A percentile compares a stretch with the other conserved stretches of the same genome.
phyloP scores from a whole-genome alignment of 2,797 vertebrate species.

The Leptodactylus fallax region DNA sequence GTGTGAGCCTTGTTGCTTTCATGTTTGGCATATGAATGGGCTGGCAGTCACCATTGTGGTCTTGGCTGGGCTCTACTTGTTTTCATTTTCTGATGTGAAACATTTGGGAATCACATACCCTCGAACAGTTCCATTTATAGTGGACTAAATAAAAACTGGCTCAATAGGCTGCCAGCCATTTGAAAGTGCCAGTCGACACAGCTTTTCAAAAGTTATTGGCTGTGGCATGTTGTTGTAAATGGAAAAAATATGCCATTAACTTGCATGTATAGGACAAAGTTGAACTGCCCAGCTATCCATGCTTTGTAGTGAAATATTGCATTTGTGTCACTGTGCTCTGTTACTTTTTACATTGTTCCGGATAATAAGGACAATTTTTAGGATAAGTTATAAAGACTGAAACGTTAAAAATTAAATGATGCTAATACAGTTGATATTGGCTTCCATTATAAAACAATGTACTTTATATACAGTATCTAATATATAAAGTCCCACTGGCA shows the following conservation, averaged over 20 bases:
- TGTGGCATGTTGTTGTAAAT: constrained; percentile 72
- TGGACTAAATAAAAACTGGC: constrained; percentile 85
- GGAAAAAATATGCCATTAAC: constrained; percentile 71
- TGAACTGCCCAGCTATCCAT: constrained; percentile 71
- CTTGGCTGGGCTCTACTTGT: constrained; percentile 81
- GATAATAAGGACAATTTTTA: not conserved
- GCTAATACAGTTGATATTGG: too few species aligned
- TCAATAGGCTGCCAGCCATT: constrained; percentile 82
- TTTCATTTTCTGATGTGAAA: constrained; percentile 86
- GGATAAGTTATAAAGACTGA: not conserved
- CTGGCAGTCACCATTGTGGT: constrained; percentile 85
- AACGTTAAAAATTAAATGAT: too few species aligned
- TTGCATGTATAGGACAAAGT: constrained; percentile 64
- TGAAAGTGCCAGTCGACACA: constrained; percentile 80
- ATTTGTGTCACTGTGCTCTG: constrained; percentile 45
- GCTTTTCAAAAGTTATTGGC: constrained; percentile 80
- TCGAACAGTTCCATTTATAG: constrained; percentile 79
- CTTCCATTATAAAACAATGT: too few species aligned
- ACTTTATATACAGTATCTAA: too few species aligned
- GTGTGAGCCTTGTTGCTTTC: constrained; percentile 83
- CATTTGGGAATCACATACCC: constrained; percentile 83
- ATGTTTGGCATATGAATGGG: constrained; percentile 85
- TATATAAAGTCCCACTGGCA: too few species aligned
- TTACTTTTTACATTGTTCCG: not conserved
- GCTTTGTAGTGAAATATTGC: constrained; percentile 63